Percentiles rank a stretch among this genome's conserved stretches.
These are phyloP conservation scores for Cheilosia variabilis DNA, from an alignment of 2,888 invertebrate genomes.

Conservation along the genomic window DNA sequence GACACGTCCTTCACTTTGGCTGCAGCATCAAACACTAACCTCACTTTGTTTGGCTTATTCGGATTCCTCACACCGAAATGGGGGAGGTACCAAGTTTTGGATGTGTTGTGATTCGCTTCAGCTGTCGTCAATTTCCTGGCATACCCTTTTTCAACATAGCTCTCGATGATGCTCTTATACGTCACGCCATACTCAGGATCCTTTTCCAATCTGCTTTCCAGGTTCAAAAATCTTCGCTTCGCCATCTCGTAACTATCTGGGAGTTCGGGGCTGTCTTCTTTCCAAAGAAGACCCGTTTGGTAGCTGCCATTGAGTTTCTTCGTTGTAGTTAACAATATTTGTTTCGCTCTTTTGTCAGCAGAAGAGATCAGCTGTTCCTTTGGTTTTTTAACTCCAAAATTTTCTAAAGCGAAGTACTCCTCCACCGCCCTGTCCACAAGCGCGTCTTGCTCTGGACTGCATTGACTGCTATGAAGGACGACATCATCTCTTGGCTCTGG, in stretches of 20 bases:
- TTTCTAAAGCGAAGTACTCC: too few relatives aligned
- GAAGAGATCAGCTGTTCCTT: conserved; percentile 44
- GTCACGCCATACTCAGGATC: conserved; percentile 40
- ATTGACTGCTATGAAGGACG: too few relatives aligned
- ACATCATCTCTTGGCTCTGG: too few relatives aligned
- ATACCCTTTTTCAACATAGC: conserved; percentile 57
- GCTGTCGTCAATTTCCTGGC: conserved; percentile 51
- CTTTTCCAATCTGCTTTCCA: conserved; percentile 54
- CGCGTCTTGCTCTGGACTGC: too few relatives aligned
- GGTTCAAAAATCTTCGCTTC: conserved; percentile 30
- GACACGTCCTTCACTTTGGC: conserved; percentile 50
- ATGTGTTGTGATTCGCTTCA: conserved; percentile 20
- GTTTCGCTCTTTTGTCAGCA: conserved; percentile 41
- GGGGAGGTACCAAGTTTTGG: conserved; percentile 76
- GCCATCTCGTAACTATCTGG: conserved; percentile 47
- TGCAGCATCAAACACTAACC: conserved; percentile 71
- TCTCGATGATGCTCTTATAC: conserved; percentile 36
- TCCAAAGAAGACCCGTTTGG: conserved; percentile 65
- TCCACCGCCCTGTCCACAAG: too few relatives aligned
- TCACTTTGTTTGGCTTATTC: conserved; percentile 61
- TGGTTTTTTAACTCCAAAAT: conserved; percentile 43
- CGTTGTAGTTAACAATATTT: conserved; percentile 34
- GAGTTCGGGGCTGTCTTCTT: conserved; percentile 28
- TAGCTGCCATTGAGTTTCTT: conserved; percentile 37
- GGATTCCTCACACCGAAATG: conserved; percentile 69